Evolutionary conservation across 2,888 invertebrate species (phyloP), one percentile per base, ranked within the genome.

Genomic region (Digitonthophagus gazella): DNA sequence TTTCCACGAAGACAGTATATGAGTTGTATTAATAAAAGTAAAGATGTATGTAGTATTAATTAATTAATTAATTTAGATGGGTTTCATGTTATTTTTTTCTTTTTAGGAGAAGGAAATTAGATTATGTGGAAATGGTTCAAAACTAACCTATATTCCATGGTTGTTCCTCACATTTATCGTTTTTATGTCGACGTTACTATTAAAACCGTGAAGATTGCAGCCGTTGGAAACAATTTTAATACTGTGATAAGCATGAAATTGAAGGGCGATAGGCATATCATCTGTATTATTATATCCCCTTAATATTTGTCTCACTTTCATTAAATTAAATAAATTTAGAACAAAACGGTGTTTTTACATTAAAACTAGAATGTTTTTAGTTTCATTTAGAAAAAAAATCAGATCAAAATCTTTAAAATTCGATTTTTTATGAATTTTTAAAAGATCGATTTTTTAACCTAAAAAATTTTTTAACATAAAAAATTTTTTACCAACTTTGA

Each of bases 1-100:
- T 83, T 91, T 72, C 86, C 87, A 63, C 85, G 93, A 71, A 86
- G 88, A 74, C 88, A 89, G 74, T 92, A 93, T 14, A 85, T 85
- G 72, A 91, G 91, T 66, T 93, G 93, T 80, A 93, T 93, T 72
- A 90, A 90, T 72, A 87, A 88, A 75, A 92, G 93, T 82, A 86
- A 87, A 16, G 91, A 91, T 79, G 93, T 93, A 82, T 88, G 88
- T 83, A n/a, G n/a, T 20, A 55, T 67, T 16, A 55, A 28, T 44
- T 22, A n/a, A 19, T 16, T 28, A 58, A 57, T 65, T 58, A n/a
- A 3, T 11, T 15, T 58, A 15, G 55, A 16, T 61, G 8, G 61
- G 15, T 54, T 22, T 64, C n/a, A 16, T 19, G 64, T 54, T 68
- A 11, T 5, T 64, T 18, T 56, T 64, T 57, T 63, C 2, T 28